Conservation (phyloP, 2,113 vertebrate species). For the Mus pahari region DNA sequence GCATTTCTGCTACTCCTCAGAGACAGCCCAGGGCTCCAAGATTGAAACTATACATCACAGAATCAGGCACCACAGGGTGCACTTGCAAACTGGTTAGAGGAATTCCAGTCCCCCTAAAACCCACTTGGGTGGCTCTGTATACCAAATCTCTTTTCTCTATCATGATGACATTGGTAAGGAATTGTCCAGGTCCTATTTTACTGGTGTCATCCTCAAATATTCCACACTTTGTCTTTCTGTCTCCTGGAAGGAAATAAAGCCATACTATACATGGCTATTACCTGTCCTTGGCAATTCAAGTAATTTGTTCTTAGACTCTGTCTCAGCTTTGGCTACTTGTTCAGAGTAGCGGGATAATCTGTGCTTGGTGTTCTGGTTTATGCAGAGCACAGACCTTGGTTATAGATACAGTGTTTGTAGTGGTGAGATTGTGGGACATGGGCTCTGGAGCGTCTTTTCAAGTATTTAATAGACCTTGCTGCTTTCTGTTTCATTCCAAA, state of each 20-base stretch:
- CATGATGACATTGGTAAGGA: no score
- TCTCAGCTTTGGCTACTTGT: neutral
- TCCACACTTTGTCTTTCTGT: neutral
- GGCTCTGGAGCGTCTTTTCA: neutral
- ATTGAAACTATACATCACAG: neutral
- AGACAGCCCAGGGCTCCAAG: neutral
- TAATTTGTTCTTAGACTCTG: neutral
- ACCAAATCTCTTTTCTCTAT: neutral
- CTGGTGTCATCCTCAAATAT: neutral
- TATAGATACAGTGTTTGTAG: neutral
- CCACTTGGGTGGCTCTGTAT: neutral
- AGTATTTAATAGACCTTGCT: neutral
- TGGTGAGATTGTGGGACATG: neutral
- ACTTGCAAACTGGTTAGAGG: no score
- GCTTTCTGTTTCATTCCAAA: neutral
- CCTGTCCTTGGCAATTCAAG: neutral
- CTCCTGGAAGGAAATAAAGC: neutral
- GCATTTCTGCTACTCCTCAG: neutral
- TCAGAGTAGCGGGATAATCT: no score
- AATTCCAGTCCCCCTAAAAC: no score
- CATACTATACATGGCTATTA: neutral
- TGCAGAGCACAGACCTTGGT: neutral
- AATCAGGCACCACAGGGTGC: rapidly evolving
- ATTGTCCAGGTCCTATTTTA: neutral
- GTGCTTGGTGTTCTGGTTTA: neutral